These are phyloP conservation scores for Galemys pyrenaicus DNA, from an alignment of 2,113 vertebrate species.

Conservation along the genomic window DNA sequence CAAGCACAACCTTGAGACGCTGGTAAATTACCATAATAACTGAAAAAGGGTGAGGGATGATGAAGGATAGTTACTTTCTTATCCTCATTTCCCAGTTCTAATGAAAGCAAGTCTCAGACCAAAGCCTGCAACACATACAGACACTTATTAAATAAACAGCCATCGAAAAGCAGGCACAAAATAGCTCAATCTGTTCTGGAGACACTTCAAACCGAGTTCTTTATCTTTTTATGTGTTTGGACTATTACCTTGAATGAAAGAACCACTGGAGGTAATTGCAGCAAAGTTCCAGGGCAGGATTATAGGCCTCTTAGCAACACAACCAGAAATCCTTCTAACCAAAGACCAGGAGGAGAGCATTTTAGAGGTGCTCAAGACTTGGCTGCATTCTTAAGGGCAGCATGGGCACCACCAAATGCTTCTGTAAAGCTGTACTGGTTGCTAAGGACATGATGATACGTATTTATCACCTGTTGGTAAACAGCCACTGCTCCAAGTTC, in stretches of 20 bases:
- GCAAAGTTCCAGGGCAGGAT: background rate
- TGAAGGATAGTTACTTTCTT: background rate
- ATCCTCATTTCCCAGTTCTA: background rate
- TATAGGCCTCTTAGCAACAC: background rate
- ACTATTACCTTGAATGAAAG: background rate
- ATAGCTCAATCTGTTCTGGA: background rate
- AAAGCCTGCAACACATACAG: background rate
- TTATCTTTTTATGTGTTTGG: background rate
- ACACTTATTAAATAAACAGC: background rate
- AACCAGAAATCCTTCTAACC: background rate
- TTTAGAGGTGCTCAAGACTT: background rate
- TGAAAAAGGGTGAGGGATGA: background rate
- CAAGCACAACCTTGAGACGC: background rate
- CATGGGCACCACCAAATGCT: background rate
- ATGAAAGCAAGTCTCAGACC: background rate
- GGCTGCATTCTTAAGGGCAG: background rate
- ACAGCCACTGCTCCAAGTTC: background rate
- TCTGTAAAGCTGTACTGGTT: background rate
- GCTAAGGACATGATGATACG: background rate
- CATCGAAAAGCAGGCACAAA: background rate
- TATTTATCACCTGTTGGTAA: background rate
- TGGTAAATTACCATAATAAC: background rate
- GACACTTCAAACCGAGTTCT: background rate
- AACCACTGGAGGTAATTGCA: background rate
- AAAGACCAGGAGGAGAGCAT: background rate